Evolutionary conservation across 2,113 vertebrate species (phyloP).

Genomic region (Cyprichromis sp.): DNA sequence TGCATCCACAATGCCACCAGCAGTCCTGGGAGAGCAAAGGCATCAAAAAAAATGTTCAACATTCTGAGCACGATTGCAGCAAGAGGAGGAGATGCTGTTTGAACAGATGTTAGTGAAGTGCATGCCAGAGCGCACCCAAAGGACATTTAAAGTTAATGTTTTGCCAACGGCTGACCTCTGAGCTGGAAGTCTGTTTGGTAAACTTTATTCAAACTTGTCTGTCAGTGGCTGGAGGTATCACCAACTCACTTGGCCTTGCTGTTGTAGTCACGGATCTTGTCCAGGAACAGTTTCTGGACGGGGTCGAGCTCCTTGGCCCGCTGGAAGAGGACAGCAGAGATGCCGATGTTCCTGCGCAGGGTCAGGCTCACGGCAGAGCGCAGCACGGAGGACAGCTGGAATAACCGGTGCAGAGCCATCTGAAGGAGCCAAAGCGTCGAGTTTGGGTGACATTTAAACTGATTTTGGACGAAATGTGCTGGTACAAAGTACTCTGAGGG

Average conservation of each 20-base stretch:
- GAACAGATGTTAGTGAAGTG: background rate
- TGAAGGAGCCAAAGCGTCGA: background rate
- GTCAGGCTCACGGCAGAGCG: conserved; percentile 66
- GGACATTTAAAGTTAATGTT: background rate
- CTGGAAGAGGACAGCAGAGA: conserved; percentile 83
- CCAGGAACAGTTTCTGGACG: conserved; percentile 90
- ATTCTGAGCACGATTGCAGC: background rate
- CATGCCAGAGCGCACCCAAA: background rate
- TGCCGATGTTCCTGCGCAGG: conserved; percentile 84
- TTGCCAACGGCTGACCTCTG: background rate
- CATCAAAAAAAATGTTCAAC: background rate
- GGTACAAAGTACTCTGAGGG: background rate
- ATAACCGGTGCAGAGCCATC: conserved; percentile 81
- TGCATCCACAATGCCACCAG: conserved; percentile 80
- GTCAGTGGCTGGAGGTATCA: background rate
- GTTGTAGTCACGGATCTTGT: conserved; percentile 92
- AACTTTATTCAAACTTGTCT: background rate
- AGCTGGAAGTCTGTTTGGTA: background rate
- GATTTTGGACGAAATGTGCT: background rate
- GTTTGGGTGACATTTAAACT: background rate
- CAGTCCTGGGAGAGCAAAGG: conserved; percentile 59
- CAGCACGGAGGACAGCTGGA: conserved; percentile 75
- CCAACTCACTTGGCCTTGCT: conserved; percentile 78
- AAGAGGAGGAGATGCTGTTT: background rate
- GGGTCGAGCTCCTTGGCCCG: conserved; percentile 84